Evolutionary conservation across 2,888 invertebrate genomes (phyloP).

Genomic region (Lochmaea capreae): DNA sequence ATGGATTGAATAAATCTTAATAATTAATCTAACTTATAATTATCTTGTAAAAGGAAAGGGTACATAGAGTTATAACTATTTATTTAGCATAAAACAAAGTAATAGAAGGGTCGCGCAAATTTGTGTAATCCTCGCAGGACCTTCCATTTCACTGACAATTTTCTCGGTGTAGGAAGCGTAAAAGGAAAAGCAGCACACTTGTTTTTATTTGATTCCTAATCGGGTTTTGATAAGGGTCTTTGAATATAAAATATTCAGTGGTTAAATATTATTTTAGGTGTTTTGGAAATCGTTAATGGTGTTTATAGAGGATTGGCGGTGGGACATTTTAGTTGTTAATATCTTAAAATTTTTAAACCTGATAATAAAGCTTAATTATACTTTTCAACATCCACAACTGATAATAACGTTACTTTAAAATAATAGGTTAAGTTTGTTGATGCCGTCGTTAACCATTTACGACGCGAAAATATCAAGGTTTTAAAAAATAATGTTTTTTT

Average conservation of each 20-base stretch:
- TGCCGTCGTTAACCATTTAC: no score
- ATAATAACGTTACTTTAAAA: not conserved
- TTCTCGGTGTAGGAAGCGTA: not conserved
- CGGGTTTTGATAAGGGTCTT: conserved; percentile 24
- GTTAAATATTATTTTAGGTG: conserved; percentile 32
- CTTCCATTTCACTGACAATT: not conserved
- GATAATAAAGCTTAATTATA: not conserved
- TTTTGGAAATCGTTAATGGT: conserved; percentile 34
- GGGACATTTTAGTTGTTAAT: not conserved
- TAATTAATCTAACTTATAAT: no score
- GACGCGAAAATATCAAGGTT: no score
- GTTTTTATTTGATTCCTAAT: conserved; percentile 27
- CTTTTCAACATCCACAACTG: not conserved
- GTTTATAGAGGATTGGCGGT: conserved; percentile 27
- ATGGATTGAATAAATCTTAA: no score
- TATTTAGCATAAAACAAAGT: not conserved
- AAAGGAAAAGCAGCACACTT: conserved; percentile 1
- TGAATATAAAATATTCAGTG: conserved; percentile 23
- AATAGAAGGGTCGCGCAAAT: not conserved
- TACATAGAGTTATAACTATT: not conserved
- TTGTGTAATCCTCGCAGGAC: not conserved
- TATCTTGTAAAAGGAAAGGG: not conserved
- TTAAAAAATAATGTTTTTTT: no score
- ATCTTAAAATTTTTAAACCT: not conserved
- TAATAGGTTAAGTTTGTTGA: conserved; percentile 19